Evolutionary conservation across 2,797 vertebrate species (phyloP), one percentile per base, ranked within the genome.

Genomic region (Arrhamphus sclerolepis): DNA sequence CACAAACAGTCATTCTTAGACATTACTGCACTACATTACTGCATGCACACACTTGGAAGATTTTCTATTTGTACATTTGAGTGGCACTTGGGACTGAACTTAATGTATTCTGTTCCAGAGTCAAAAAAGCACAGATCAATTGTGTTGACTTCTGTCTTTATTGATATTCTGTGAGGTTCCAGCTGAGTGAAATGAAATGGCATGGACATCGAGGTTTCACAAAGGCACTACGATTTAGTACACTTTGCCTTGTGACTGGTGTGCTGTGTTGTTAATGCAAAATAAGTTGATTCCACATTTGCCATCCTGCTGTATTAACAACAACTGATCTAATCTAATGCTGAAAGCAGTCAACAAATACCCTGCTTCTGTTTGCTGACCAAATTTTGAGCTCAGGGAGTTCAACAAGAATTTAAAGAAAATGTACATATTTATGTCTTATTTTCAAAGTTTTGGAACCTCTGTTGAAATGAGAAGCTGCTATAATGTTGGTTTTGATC

Each of bases 171-270:
- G 62, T 66, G 31, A 19, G 60, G 61, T 69, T 77, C 80, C 78
- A 64, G 76, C 77, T 81, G 82, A 80, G 71, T 58, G 56, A 59
- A 66, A 66, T 71, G 62, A 84, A 80, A 80, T 80, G 75, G 80
- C 81, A 70, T 69, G 72, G 71, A 81, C 72, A 56, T 42, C 73
- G 80, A 64, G 57, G 62, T 75, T 60, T 66, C 81, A 87, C 86
- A 81, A 86, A 89, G 87, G 80, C 84, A 82, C 77, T 83, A 67
- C 59, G 69, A 78, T 78, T 56, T 67, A 65, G 26, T 71, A 80
- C 76, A 82, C 66, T 83, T 82, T 76, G 83, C 79, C 75, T 81
- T 70, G 79, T 80, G 78, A 76, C 75, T 66, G 34, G 7, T 38
- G 11, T 13, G 3, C 34, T 38, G 2, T 26, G 24, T 26, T 26